These are phyloP conservation scores for Thymelicus acteon DNA, from an alignment of 2,888 invertebrate species.

Conservation along the genomic window DNA sequence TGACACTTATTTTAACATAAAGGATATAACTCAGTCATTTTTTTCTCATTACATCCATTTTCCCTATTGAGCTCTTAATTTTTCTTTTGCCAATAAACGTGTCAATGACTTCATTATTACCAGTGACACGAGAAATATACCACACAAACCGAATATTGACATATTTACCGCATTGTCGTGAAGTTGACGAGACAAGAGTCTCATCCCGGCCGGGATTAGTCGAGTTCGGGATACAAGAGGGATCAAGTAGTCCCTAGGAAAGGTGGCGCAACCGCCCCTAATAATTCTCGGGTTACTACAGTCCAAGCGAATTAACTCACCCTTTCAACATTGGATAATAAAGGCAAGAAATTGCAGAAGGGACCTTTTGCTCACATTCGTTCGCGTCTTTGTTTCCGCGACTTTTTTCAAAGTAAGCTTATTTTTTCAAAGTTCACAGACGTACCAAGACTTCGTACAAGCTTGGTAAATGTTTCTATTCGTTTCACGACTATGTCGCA, in stretches of 20 bases:
- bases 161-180: constrained; percentile 5
- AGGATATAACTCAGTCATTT: too few species aligned
- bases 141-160: constrained; percentile 1
- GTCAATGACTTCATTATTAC: too few species aligned
- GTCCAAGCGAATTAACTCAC: constrained; percentile 12
- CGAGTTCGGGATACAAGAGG: constrained; percentile 24
- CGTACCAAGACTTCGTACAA: neutral
- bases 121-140: neutral
- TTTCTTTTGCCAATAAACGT: too few species aligned
- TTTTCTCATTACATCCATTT: too few species aligned
- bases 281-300: constrained; percentile 23
- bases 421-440: neutral
- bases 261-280: neutral
- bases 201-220: constrained; percentile 28
- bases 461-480: neutral
- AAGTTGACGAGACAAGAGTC: constrained; percentile 23
- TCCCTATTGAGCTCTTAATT: too few species aligned
- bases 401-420: neutral
- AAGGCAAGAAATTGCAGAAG: constrained; percentile 1
- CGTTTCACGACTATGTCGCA: neutral
- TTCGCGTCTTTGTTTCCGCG: neutral
- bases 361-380: neutral
- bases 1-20: too few species aligned
- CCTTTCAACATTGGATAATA: constrained; percentile 5
- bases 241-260: constrained; percentile 25